Conservation (phyloP, 2,888 invertebrate genomes). For the Elgonia sp. region DNA sequence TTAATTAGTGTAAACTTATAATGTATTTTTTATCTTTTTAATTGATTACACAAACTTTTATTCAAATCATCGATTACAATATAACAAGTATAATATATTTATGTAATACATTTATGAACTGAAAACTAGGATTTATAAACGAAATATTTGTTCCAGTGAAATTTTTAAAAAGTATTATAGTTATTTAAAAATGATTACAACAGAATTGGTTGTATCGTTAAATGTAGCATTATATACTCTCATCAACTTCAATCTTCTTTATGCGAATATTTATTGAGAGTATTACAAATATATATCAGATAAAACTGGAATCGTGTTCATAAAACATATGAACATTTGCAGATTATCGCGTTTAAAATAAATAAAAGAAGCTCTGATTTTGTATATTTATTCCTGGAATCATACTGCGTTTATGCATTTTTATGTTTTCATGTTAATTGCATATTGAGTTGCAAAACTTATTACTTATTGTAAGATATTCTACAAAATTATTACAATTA, state of each 20-base stretch:
- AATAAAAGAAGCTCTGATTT: no score
- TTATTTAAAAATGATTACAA: constrained; percentile 22
- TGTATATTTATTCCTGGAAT: no score
- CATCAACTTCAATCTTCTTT: constrained; percentile 29
- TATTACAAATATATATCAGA: no score
- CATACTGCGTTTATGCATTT: no score
- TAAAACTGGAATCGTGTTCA: no score
- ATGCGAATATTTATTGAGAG: constrained; percentile 40
- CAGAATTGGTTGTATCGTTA: neutral
- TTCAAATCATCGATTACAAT: constrained; percentile 8
- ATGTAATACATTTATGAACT: neutral
- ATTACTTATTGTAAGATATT: no score
- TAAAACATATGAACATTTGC: no score
- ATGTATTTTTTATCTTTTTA: neutral
- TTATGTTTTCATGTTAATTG: no score
- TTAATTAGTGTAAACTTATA: neutral
- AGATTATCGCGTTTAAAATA: no score
- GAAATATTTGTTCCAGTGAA: neutral
- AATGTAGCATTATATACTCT: constrained; percentile 28
- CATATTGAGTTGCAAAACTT: no score
- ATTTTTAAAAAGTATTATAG: constrained; percentile 18
- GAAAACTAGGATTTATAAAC: neutral
- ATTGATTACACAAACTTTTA: neutral
- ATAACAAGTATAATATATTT: neutral
- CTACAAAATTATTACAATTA: no score